Conservation (phyloP, 2,797 vertebrate species). For the Sebastolobus altivelis region DNA sequence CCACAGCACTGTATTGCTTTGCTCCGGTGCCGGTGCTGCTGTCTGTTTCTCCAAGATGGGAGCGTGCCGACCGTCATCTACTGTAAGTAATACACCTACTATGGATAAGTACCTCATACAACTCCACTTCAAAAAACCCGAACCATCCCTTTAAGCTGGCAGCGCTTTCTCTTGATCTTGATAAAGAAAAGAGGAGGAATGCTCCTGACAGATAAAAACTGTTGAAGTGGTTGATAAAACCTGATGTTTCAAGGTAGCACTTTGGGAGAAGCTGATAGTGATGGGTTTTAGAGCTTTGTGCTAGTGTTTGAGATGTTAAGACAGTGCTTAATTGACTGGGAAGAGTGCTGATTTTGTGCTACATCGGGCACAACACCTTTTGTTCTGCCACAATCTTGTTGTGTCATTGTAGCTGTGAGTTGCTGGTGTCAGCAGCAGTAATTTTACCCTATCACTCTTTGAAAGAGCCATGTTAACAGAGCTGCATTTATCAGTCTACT, state of each 20-base stretch:
- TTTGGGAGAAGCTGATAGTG: constrained; percentile 6
- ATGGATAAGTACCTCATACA: no score
- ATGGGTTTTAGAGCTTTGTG: background rate
- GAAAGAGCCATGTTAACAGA: constrained; percentile 46
- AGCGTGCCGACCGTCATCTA: no score
- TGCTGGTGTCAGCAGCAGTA: constrained; percentile 44
- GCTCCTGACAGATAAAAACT: background rate
- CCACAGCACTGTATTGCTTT: no score
- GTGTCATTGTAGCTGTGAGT: constrained; percentile 21
- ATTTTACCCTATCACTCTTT: constrained; percentile 47
- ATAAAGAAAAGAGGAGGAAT: constrained; percentile 20
- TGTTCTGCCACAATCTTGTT: constrained; percentile 12
- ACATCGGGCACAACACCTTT: constrained; percentile 13
- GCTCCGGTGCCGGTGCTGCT: no score
- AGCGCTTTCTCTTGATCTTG: constrained; percentile 24
- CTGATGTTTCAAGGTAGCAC: background rate
- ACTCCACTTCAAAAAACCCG: no score
- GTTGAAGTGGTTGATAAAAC: background rate
- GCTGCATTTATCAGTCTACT: constrained; percentile 52
- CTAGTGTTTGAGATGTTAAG: background rate
- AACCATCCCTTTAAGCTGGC: constrained; percentile 13
- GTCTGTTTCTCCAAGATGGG: no score
- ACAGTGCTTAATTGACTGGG: constrained; percentile 13
- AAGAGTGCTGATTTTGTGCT: constrained; percentile 16
- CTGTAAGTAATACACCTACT: no score